Base-by-base conservation (phyloP, 1,140 invertebrate species). In the Hetaerina americana region DNA sequence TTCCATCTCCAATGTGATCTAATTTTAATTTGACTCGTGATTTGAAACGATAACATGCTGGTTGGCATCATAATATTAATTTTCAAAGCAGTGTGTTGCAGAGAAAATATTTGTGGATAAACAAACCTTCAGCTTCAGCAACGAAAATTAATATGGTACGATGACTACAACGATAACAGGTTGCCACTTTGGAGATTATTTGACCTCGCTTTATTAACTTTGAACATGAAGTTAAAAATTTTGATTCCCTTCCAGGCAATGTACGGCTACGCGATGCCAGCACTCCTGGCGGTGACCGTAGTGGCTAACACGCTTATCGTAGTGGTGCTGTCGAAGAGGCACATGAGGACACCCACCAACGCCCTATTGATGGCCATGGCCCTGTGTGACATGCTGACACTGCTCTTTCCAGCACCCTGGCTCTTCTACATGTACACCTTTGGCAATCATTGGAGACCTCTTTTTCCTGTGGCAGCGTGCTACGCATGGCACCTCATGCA, bases 351-450 rank as follows among this genome's bases (percentile, higher is more conserved):
- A 1, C 88, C 90, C 0, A 90, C 89, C 10, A 91, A 91, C 78
- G 80, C 84, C 0, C 85, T 91, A 5, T 79, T 91, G 0, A 83
- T 89, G 75, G 86, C 91, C 5, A 97, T 97, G 94, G 95, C 95
- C 0, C 84, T 97, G 0, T 93, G 92, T 73, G 95, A 97, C 82
- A 90, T 96, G 87, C 88, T 96, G 77, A 97, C 95, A 0, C 88
- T 96, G 75, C 83, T 95, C 22, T 91, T 93, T 78, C 93, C 94
- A 0, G 88, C 93, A 0, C 94, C 94, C 0, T 92, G 92, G 84
- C 82, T 93, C 12, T 89, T 94, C 78, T 94, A 96, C 80, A 93
- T 95, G 88, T 96, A 94, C 82, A 92, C 92, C 5, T 88, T 95
- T 72, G 91, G 91, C 27, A 90, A 94, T 80, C 91, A 94, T 77